Conservation (phyloP, 2,888 invertebrate species). For the Eupithecia exiguata region DNA sequence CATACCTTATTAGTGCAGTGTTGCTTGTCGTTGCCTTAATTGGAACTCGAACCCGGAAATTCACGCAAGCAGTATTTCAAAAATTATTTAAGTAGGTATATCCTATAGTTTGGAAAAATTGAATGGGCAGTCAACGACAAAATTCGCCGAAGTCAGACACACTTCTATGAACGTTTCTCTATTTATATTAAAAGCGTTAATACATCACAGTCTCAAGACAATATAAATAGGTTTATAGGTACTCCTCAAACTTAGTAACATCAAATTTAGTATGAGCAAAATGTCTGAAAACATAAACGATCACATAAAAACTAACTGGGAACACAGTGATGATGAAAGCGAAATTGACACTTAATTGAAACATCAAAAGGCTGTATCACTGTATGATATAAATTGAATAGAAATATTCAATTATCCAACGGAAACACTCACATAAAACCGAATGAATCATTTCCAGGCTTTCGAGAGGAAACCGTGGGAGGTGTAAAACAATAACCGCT, state of each 20-base stretch:
- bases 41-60: conserved; percentile 8
- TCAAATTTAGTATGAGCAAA: background rate
- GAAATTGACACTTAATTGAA: background rate
- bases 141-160: background rate
- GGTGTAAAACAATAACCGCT: conserved; percentile 62
- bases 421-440: conserved; percentile 55
- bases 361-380: background rate
- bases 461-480: conserved; percentile 80
- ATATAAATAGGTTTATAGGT: background rate
- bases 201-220: background rate
- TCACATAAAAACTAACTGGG: background rate
- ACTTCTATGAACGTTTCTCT: background rate
- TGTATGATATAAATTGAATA: background rate
- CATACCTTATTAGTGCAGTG: conserved; percentile 52
- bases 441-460: conserved; percentile 71
- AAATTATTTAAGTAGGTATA: background rate
- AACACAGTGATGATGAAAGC: background rate
- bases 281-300: background rate
- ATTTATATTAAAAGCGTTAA: too few relatives aligned
- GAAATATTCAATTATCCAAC: conserved; percentile 48
- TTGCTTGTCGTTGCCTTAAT: conserved; percentile 23
- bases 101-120: background rate
- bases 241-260: background rate
- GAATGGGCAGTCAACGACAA: background rate
- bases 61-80: background rate